Conservation (phyloP, 2,888 invertebrate species). For the Branchipolynoe longqiensis region DNA sequence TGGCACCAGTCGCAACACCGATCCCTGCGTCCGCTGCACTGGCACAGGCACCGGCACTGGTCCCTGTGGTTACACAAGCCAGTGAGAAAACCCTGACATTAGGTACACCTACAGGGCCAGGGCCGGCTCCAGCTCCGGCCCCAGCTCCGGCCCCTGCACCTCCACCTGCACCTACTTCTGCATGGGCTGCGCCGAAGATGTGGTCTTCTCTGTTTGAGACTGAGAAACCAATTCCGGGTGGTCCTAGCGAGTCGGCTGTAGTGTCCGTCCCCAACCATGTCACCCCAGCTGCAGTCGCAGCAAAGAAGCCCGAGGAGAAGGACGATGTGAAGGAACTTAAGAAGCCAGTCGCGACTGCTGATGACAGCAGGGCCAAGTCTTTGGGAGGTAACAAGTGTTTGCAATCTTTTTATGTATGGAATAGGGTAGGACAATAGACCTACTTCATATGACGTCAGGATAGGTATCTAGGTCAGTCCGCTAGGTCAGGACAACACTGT, state of each 20-base stretch:
- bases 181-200: neutral
- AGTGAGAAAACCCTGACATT: neutral
- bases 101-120: neutral
- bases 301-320: conserved; percentile 14
- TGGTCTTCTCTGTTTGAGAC: conserved; percentile 51
- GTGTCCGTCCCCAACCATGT: neutral
- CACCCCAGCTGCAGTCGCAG: neutral
- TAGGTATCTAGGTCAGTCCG: neutral
- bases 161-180: neutral
- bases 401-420: neutral
- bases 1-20: neutral
- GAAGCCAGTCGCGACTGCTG: conserved; percentile 55
- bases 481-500: neutral
- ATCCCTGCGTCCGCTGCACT: neutral
- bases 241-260: neutral
- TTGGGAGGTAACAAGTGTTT: conserved; percentile 57
- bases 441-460: no score
- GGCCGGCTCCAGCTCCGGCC: neutral
- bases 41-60: neutral
- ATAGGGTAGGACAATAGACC: no score
- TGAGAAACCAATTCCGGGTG: neutral
- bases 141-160: neutral
- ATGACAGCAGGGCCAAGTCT: conserved; percentile 58
- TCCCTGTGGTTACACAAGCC: neutral
- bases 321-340: conserved; percentile 10